phyloP scores from a whole-genome alignment of 2,113 vertebrate genomes.

The Melanostigma gelatinosum region DNA sequence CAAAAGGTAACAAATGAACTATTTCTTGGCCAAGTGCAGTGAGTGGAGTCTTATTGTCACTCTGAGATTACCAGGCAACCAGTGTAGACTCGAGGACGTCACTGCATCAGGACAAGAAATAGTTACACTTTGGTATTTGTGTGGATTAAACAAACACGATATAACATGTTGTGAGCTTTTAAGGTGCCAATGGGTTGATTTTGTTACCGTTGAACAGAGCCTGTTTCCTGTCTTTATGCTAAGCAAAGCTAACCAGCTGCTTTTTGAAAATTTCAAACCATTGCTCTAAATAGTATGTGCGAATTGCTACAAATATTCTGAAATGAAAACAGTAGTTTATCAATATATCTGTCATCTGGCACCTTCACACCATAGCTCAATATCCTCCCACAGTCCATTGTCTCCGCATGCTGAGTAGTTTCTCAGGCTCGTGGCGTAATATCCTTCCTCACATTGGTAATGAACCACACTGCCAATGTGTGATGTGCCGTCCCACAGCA shows the following conservation, averaged over 20 bases:
- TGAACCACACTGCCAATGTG: slow-evolving; percentile 58
- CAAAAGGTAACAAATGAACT: background rate
- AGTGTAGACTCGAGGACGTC: background rate
- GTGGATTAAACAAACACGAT: background rate
- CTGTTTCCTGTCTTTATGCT: background rate
- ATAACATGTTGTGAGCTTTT: background rate
- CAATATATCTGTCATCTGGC: slow-evolving; percentile 20
- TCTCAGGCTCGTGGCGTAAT: slow-evolving; percentile 44
- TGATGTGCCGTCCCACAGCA: slow-evolving; percentile 60
- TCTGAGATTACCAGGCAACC: background rate
- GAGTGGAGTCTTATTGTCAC: background rate
- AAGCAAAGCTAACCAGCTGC: background rate
- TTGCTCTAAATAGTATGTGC: background rate
- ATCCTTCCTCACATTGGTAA: slow-evolving; percentile 76
- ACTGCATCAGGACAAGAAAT: background rate
- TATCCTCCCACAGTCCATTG: slow-evolving; percentile 76
- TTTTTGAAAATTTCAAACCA: background rate
- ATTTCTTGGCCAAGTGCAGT: background rate
- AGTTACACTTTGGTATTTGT: background rate
- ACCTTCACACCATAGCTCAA: slow-evolving; percentile 82
- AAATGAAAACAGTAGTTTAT: background rate
- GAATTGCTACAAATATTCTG: background rate
- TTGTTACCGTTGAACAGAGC: background rate
- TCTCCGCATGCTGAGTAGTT: slow-evolving; percentile 73
- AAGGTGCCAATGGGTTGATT: background rate